Base-by-base conservation (phyloP, 2,113 vertebrate genomes). In the Sceloporus undulatus region DNA sequence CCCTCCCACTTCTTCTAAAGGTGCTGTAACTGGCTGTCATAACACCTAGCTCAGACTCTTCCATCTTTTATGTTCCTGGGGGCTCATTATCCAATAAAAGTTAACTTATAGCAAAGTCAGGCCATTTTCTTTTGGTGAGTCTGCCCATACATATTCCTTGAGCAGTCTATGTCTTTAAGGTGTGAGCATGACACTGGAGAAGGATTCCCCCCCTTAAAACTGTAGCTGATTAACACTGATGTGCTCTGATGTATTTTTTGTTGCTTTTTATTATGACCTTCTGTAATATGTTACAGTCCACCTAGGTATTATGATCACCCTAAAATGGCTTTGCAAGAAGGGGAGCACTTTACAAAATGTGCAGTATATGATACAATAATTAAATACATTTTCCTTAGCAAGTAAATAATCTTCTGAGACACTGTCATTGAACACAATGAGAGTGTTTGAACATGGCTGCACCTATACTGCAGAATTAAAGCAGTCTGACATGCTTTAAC, bases 21-120 rank as follows among this genome's bases (percentile, higher is more conserved):
- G 74, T 90, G 74, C 65, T 75, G 0, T 83, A 92, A 81, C 21
- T 59, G 1, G 3, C 27, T 62, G 48, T 81, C 79, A 21, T 78
- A 86, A 86, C 74, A 62, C n/a, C 83, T 86, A 83, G 38, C 70
- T 74, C 59, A 77, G 66, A 90, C 80, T 19, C 25, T 38, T 90
- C 4, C 40, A 85, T 89, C 70, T 85, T 91, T 85, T 68, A 42
- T 5, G 2, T 84, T 10, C 19, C 23, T 90, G 34, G 59, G 82
- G 68, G 48, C 71, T 88, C 75, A 18, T 13, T 68, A 54, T 71
- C 18, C 84, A 81, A 75, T 78, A 89, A 78, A 92, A 80, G 27
- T 65, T 75, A 85, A 4, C 42, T 84, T 85, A 13, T 70, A 40
- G 86, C 71, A 87, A 77, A 80, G 8, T 48, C 7, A 79, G 3